phyloP scores from a whole-genome alignment of 2,113 vertebrate genomes.

The Orycteropus afer region DNA sequence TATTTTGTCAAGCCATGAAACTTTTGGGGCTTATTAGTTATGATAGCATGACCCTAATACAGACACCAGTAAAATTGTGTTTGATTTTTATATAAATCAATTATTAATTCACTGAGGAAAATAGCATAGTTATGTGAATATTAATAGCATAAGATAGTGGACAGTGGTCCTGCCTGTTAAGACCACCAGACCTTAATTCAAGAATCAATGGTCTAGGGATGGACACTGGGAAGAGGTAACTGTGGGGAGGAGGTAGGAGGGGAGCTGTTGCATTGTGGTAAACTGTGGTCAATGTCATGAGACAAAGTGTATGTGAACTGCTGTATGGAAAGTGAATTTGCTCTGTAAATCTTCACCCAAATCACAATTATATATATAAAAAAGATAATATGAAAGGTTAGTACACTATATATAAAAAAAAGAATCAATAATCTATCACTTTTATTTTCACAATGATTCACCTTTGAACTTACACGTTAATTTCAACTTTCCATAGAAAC shows the following conservation, averaged over 20 bases:
- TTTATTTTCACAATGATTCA: neutral
- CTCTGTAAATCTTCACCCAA: too few species aligned
- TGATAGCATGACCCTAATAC: neutral
- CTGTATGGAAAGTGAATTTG: too few species aligned
- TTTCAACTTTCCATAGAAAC: neutral
- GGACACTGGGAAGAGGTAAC: too few species aligned
- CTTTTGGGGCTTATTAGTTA: neutral
- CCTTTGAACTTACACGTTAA: neutral
- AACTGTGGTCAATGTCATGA: too few species aligned
- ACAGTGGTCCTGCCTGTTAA: neutral
- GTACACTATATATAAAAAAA: too few species aligned
- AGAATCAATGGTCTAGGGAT: neutral
- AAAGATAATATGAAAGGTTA: too few species aligned
- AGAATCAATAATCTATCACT: neutral
- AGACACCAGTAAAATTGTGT: neutral
- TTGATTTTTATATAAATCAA: neutral
- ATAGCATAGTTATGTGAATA: neutral
- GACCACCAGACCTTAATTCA: neutral
- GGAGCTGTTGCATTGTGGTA: too few species aligned
- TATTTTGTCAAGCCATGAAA: neutral
- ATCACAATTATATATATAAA: too few species aligned
- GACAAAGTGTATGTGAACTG: too few species aligned
- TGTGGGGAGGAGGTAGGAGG: too few species aligned
- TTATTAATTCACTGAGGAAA: neutral
- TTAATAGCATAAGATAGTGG: neutral